These are phyloP conservation scores for Falco biarmicus DNA, from an alignment of 2,797 vertebrate genomes.

Conservation along the genomic window DNA sequence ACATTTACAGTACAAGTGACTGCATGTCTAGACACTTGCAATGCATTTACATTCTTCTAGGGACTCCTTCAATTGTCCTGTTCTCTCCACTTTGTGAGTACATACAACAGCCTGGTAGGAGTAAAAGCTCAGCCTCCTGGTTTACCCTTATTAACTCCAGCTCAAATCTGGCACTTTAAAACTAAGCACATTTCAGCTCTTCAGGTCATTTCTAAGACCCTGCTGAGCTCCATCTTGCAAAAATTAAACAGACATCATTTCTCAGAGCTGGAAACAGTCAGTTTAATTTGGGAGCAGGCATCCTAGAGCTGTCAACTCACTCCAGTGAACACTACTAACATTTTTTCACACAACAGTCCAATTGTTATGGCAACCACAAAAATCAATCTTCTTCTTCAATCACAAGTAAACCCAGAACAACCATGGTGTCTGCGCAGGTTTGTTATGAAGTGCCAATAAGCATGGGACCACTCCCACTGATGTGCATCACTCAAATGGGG, in stretches of 20 bases:
- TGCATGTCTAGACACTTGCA: conserved; percentile 75
- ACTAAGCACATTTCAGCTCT: conserved; percentile 40
- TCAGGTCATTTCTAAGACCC: conserved; percentile 60
- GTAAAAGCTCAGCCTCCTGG: conserved; percentile 44
- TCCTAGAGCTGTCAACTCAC: conserved; percentile 63
- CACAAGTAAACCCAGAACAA: conserved; percentile 42
- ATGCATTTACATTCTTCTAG: conserved; percentile 69
- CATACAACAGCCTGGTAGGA: conserved; percentile 51
- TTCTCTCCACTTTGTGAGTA: conserved; percentile 66
- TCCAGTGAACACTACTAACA: conserved; percentile 64
- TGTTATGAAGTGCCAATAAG: conserved; percentile 47
- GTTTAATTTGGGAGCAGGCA: conserved; percentile 69
- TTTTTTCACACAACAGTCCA: conserved; percentile 72
- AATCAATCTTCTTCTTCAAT: conserved; percentile 71
- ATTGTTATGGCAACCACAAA: conserved; percentile 77
- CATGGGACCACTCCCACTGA: conserved; percentile 5
- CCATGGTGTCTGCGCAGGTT: not conserved
- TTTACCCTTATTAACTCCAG: conserved; percentile 67
- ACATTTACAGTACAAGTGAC: conserved; percentile 65
- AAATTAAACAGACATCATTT: conserved; percentile 68
- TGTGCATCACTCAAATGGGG: conserved; percentile 29
- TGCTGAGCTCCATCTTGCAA: conserved; percentile 58
- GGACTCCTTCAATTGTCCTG: conserved; percentile 44
- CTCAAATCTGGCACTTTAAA: conserved; percentile 71
- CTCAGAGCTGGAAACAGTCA: conserved; percentile 72